These are phyloP conservation scores for Drosophila punjabiensis DNA, from an alignment of 1,140 invertebrate species.

Conservation along the genomic window DNA sequence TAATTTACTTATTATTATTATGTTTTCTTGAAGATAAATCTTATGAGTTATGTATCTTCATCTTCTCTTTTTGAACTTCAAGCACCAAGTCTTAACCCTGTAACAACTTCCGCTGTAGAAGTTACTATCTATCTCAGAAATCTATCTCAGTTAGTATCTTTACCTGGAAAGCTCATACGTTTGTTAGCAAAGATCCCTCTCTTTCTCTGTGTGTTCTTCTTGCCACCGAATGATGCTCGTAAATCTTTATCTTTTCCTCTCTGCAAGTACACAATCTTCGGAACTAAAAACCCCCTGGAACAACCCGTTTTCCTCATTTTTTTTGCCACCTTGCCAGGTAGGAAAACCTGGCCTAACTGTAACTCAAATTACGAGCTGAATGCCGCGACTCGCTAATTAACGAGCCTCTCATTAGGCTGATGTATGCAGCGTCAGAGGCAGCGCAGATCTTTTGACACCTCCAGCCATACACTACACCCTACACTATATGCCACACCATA, in stretches of 20 bases:
- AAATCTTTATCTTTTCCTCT: conserved; percentile 22
- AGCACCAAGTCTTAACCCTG: background rate
- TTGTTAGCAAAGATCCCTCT: background rate
- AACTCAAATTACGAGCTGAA: conserved; percentile 45
- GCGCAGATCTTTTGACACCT: conserved; percentile 67
- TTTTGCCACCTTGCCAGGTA: conserved; percentile 6
- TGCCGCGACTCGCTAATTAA: conserved; percentile 59
- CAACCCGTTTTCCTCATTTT: conserved; percentile 6
- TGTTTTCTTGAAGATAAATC: background rate
- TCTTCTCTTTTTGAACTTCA: background rate
- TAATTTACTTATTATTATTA: background rate
- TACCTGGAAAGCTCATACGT: background rate
- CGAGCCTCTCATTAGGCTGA: conserved; percentile 66
- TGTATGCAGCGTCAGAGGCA: conserved; percentile 54
- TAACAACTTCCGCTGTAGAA: background rate
- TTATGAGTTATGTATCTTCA: background rate
- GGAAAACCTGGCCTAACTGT: conserved; percentile 46
- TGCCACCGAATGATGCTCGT: conserved; percentile 5
- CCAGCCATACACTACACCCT: conserved; percentile 1
- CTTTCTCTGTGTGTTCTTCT: background rate
- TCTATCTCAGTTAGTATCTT: conserved; percentile 5
- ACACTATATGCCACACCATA: background rate
- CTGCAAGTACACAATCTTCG: background rate
- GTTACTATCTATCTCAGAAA: background rate
- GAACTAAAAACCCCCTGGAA: conserved; percentile 2